Percentiles rank a stretch among this genome's conserved stretches.
These are phyloP conservation scores for Lucilia sericata DNA, from an alignment of 1,140 invertebrate genomes.

Conservation along the genomic window DNA sequence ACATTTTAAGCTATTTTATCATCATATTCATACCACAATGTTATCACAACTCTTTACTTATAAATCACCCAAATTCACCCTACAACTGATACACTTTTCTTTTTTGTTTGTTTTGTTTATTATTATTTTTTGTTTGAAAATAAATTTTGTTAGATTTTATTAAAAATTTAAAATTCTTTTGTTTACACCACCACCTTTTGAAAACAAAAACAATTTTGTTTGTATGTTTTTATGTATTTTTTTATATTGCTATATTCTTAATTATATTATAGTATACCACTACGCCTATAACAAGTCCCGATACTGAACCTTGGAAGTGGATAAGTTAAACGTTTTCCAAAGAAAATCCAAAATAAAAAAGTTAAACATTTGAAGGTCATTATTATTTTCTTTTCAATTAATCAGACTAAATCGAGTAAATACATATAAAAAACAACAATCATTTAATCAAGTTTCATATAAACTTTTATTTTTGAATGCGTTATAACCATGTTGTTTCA, in stretches of 20 bases:
- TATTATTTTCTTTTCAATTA: slow-evolving; percentile 44
- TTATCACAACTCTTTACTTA: no score
- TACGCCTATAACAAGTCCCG: slow-evolving; percentile 84
- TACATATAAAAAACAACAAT: slow-evolving; percentile 42
- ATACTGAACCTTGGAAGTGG: slow-evolving; percentile 88
- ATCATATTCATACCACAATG: no score
- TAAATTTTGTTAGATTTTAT: not conserved
- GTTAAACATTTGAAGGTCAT: slow-evolving; percentile 50
- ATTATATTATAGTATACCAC: slow-evolving; percentile 74
- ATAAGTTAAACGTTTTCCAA: slow-evolving; percentile 65
- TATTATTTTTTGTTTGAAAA: not conserved
- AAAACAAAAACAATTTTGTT: slow-evolving; percentile 23
- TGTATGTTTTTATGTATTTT: slow-evolving; percentile 36
- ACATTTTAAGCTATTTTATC: not conserved
- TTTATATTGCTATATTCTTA: slow-evolving; percentile 31
- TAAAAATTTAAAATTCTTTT: not conserved
- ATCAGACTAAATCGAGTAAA: not conserved
- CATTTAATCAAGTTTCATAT: not conserved
- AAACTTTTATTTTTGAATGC: slow-evolving; percentile 15
- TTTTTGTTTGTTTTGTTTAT: not conserved
- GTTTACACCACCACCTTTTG: not conserved
- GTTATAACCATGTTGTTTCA: slow-evolving; percentile 20
- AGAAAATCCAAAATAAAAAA: slow-evolving; percentile 40
- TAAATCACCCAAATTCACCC: not conserved
- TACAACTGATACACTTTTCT: no score